Evolutionary conservation across 2,888 invertebrate species (phyloP).

Genomic region (Monoplex corrugatus): DNA sequence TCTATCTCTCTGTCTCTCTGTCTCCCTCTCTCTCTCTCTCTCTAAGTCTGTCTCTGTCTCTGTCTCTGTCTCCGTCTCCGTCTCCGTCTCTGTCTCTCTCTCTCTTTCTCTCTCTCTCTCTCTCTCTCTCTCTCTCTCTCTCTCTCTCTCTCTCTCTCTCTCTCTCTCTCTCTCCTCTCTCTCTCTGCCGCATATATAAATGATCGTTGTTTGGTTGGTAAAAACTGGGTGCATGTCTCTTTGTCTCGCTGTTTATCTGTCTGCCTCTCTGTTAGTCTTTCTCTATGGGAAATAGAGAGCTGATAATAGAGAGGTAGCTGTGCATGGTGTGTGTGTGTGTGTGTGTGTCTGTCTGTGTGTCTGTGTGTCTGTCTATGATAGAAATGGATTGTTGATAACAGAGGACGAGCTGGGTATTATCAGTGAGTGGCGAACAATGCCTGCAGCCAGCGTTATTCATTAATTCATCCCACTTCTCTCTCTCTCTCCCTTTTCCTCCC

Average conservation of each 20-base stretch:
- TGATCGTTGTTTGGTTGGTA: no score
- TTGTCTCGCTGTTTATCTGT: not conserved
- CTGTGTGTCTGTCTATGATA: not conserved
- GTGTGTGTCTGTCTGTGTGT: not conserved
- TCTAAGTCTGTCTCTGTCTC: not conserved
- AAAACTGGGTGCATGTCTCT: no score
- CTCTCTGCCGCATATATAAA: no score
- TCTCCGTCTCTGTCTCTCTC: no score
- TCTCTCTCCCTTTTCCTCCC: no score
- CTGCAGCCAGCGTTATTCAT: no score
- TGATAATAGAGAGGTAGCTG: not conserved
- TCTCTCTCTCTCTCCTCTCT: not conserved
- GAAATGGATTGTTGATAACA: no score
- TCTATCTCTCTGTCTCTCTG: not conserved
- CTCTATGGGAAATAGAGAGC: no score
- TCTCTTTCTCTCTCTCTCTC: no score
- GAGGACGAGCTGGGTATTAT: no score
- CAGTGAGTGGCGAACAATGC: no score
- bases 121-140: not conserved
- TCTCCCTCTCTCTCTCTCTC: not conserved
- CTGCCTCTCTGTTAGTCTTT: not conserved
- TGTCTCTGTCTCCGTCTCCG: not conserved
- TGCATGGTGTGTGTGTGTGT: not conserved
- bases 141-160: not conserved
- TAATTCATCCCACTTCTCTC: no score